These are phyloP conservation scores for Gymnarchus niloticus DNA, from an alignment of 2,113 vertebrate species.

Conservation along the genomic window DNA sequence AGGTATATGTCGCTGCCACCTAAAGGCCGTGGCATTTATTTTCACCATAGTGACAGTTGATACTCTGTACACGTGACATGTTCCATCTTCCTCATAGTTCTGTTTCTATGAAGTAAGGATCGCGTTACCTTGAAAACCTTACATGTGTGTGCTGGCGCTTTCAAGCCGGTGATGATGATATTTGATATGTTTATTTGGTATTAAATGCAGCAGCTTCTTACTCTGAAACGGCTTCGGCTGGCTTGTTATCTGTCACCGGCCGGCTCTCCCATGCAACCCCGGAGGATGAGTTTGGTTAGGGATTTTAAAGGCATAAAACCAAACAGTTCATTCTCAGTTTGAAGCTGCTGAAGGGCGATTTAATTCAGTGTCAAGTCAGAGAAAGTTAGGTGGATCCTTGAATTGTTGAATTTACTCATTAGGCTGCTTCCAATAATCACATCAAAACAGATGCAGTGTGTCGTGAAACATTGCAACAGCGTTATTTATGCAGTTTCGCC, in stretches of 20 bases:
- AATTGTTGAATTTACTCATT: neutral
- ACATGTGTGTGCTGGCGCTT: neutral
- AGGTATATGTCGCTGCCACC: conserved; percentile 43
- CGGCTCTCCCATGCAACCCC: neutral
- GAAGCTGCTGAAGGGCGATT: neutral
- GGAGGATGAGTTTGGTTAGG: neutral
- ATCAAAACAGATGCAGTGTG: neutral
- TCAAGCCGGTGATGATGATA: neutral
- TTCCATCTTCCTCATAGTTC: neutral
- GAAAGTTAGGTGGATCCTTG: neutral
- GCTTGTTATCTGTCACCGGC: neutral
- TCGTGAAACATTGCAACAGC: neutral
- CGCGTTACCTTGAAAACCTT: neutral
- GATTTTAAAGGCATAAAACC: neutral
- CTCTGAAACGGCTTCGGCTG: neutral
- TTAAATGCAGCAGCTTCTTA: too few relatives aligned
- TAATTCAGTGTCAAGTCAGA: neutral
- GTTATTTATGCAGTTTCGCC: too few relatives aligned
- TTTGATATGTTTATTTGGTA: neutral
- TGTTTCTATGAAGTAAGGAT: neutral
- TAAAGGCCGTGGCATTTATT: neutral
- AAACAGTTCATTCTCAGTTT: neutral
- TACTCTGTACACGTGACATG: neutral
- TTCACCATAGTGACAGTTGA: neutral
- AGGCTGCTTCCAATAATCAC: neutral